Evolutionary conservation across 2,797 vertebrate genomes (phyloP).

Genomic region (Sarcoramphus papa): DNA sequence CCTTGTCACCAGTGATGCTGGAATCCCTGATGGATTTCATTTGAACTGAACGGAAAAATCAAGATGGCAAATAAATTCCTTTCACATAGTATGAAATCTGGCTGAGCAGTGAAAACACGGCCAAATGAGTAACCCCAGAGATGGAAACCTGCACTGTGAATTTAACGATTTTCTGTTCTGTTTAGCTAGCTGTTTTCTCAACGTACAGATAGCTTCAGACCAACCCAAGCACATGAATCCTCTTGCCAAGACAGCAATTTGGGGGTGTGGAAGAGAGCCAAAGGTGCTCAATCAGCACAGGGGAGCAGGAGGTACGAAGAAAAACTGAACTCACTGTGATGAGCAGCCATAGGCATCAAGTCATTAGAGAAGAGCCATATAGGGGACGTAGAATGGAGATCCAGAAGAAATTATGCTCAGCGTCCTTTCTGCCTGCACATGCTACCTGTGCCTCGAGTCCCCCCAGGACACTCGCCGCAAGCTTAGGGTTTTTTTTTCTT

Average conservation of each 20-base stretch:
- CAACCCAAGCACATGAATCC: neutral
- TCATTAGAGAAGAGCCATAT: neutral
- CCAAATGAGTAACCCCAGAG: neutral
- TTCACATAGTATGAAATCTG: neutral
- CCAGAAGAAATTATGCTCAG: neutral
- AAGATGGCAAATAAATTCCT: neutral
- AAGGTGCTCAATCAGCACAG: neutral
- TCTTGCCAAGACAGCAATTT: neutral
- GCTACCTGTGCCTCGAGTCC: neutral
- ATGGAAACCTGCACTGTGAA: neutral
- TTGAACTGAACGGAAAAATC: neutral
- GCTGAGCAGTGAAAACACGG: neutral
- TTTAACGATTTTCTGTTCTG: neutral
- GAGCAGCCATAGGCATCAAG: neutral
- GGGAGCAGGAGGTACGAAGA: neutral
- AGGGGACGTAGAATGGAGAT: neutral
- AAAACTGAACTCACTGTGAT: neutral
- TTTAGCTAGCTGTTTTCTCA: neutral
- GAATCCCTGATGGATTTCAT: neutral
- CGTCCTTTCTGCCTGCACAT: neutral
- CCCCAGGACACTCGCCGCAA: neutral
- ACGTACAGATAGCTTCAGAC: neutral
- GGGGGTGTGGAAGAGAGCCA: neutral
- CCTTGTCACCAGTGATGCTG: neutral
- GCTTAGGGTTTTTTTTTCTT: neutral